Conservation (phyloP, 2,113 vertebrate species). For the Poeciliopsis turrubarensis region DNA sequence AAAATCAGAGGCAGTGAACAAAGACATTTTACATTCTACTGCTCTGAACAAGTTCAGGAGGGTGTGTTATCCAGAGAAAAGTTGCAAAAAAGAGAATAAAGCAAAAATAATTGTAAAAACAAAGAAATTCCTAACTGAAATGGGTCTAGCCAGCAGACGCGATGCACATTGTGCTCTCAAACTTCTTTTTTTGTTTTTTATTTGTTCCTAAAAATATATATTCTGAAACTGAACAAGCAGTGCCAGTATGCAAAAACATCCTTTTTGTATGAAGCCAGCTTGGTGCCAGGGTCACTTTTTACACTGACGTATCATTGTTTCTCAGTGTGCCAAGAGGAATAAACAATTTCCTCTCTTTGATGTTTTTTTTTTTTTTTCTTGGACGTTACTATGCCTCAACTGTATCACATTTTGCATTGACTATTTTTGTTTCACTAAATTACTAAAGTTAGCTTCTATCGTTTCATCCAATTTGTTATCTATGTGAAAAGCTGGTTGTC, state of each 20-base stretch:
- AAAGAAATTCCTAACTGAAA: background rate
- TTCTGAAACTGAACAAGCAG: background rate
- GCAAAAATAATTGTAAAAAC: background rate
- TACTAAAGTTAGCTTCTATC: constrained; percentile 7
- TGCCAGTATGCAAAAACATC: background rate
- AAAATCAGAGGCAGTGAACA: background rate
- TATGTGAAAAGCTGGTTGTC: background rate
- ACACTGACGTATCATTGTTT: constrained; percentile 26
- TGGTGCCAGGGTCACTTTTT: background rate
- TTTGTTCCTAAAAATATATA: background rate
- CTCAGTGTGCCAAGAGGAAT: constrained; percentile 14
- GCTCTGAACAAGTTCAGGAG: background rate
- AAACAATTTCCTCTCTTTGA: constrained; percentile 38
- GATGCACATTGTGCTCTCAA: background rate
- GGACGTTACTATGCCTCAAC: constrained; percentile 37
- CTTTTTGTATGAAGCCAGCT: background rate
- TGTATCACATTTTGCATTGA: constrained; percentile 32
- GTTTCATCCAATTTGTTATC: background rate
- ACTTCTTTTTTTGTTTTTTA: background rate
- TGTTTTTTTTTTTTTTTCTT: constrained; percentile 29
- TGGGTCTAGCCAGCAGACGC: background rate
- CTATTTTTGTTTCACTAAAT: constrained; percentile 21
- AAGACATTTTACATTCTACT: background rate
- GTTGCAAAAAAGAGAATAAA: too few species aligned
- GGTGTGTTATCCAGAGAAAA: constrained; percentile 1